A percentile compares a stretch with the other conserved stretches of the same genome.
These are phyloP conservation scores for Atta cephalotes DNA, from an alignment of 1,140 invertebrate species.

Conservation along the genomic window DNA sequence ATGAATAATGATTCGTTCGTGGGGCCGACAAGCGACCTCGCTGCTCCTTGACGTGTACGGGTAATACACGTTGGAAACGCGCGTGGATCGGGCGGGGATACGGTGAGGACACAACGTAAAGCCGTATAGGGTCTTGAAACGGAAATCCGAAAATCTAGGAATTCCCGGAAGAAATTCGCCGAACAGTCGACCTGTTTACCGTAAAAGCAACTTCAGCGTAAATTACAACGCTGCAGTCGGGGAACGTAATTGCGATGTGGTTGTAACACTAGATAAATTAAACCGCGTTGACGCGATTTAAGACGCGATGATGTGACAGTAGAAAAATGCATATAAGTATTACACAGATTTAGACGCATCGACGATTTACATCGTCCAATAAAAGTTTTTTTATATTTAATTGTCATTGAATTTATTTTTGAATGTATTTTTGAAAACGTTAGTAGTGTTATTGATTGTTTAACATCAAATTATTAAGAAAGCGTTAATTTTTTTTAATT, in stretches of 20 bases:
- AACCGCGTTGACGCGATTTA: background rate
- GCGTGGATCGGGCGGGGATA: constrained; percentile 76
- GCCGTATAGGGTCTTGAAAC: constrained; percentile 30
- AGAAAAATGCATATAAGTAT: constrained; percentile 22
- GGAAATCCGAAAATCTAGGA: constrained; percentile 62
- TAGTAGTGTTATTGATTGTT: background rate
- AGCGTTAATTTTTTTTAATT: background rate
- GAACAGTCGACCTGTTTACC: background rate
- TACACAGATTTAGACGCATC: background rate
- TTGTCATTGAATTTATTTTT: background rate
- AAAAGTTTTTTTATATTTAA: background rate
- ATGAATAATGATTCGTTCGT: constrained; percentile 86
- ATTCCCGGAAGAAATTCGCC: constrained; percentile 54
- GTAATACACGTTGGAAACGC: constrained; percentile 87
- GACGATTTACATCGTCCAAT: background rate
- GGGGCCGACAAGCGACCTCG: constrained; percentile 75
- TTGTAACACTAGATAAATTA: constrained; percentile 24
- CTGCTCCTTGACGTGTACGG: constrained; percentile 80
- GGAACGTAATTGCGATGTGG: background rate
- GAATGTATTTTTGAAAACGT: background rate
- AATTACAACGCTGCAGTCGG: constrained; percentile 28
- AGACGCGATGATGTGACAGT: background rate
- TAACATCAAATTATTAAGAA: background rate
- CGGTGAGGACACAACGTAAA: constrained; percentile 40
- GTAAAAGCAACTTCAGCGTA: constrained; percentile 13